phyloP scores from a whole-genome alignment of 2,113 vertebrate species.

The Chaetorhynchus papuensis region DNA sequence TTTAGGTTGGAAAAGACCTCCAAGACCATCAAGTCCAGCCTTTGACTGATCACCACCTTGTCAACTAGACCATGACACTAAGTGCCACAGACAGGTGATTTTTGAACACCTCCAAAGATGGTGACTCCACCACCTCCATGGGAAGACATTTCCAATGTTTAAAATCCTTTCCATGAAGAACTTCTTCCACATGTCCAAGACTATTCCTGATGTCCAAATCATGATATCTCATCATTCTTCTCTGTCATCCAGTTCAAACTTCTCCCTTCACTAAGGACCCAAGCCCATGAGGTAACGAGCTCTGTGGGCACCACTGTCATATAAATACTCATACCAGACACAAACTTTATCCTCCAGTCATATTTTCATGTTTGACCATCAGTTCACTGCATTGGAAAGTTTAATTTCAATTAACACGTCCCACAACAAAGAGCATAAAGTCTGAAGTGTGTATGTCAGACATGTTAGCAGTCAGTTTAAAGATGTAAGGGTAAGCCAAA shows the following conservation, averaged over 20 bases:
- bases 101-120: background rate
- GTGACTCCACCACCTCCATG: background rate
- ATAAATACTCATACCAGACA: background rate
- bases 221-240: background rate
- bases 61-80: background rate
- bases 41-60: background rate
- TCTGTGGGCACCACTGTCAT: background rate
- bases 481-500: background rate
- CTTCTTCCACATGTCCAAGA: background rate
- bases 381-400: background rate
- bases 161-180: background rate
- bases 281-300: background rate
- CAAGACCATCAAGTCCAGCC: background rate
- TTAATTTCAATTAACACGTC: background rate
- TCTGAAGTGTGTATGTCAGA: background rate
- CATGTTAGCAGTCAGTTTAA: background rate
- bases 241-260: background rate
- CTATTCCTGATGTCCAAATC: background rate
- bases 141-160: background rate
- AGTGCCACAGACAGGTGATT: background rate
- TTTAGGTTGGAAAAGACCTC: background rate
- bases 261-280: background rate
- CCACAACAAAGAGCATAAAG: background rate
- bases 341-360: background rate
- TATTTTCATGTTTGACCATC: background rate